Evolutionary conservation across 2,888 invertebrate genomes (phyloP).

Genomic region (Colostygia pectinataria): DNA sequence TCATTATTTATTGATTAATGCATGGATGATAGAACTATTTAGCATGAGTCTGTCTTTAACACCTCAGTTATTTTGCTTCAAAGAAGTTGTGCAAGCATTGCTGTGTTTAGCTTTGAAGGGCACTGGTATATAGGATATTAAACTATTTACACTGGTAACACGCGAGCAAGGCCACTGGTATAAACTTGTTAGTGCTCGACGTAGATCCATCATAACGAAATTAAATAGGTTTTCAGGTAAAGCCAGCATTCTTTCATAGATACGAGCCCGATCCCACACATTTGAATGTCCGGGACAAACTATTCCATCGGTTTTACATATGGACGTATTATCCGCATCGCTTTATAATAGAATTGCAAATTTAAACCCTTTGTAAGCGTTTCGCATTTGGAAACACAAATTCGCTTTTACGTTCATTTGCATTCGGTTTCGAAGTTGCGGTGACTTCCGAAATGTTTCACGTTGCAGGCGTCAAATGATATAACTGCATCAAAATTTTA

Average conservation of each 20-base stretch:
- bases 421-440: conserved; percentile 68
- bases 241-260: conserved; percentile 11
- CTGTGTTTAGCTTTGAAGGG: too few relatives aligned
- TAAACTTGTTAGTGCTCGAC: too few relatives aligned
- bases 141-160: too few relatives aligned
- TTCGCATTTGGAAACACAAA: conserved; percentile 79
- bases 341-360: conserved; percentile 81
- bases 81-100: too few relatives aligned
- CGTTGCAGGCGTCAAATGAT: conserved; percentile 29
- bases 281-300: conserved; percentile 50
- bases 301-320: conserved; percentile 69
- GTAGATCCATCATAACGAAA: not conserved
- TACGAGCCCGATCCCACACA: conserved; percentile 31
- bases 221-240: not conserved
- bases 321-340: conserved; percentile 72
- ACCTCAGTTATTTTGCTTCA: too few relatives aligned
- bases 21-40: too few relatives aligned
- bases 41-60: too few relatives aligned
- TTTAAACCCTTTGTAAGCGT: conserved; percentile 81
- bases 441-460: conserved; percentile 65
- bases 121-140: too few relatives aligned
- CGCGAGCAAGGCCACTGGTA: too few relatives aligned
- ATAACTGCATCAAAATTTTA: not conserved
- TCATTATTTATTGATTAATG: too few relatives aligned
- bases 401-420: conserved; percentile 81